Base-by-base conservation (phyloP, 2,888 invertebrate species). In the Ennomos quercinarius region DNA sequence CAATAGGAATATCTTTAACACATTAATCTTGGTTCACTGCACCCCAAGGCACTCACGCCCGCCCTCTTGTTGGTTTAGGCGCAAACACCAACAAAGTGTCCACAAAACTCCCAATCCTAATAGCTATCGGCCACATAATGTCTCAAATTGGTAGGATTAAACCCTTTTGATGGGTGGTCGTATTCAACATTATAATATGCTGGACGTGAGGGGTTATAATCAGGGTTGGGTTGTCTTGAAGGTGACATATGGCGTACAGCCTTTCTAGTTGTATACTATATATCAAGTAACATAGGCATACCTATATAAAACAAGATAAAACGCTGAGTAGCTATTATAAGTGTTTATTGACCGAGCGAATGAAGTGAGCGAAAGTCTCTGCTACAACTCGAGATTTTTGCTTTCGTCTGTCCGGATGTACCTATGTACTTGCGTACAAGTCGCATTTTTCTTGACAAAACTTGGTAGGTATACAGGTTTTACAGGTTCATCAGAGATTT, bases 171-270 rank as follows among this genome's bases (percentile, higher is more conserved):
- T 48, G 44, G 55, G 39, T 44, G 41, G 9, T 27, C 11, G 34
- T 49, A 44, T 36, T 41, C 39, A 13, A 41, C 34, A 35, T 38
- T 35, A 38, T 56, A 44, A 56, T 55, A 41, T 43, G 46, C 1
- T 34, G 34, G 37, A 51, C 57, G 50, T 57, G 57, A 45, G 41
- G 2, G 57, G 46, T 57, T 46, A 57, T 57, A 57, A 57, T 51
- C 37, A 50, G 40, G 49, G 39, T 39, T 17, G 10, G 4, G 11
- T 4, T 27, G 0, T 13, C 17, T 10, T 47, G 12, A 36, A 36
- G 36, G 45, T 10, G 43, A 8, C 13, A 10, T 36, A 36, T 8
- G 2, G 37, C 17, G 12, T 38, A 17, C n/a, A 8, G 44, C 2
- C 17, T 17, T 17, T 17, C 17, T 17, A 17, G 17, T 17, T 17